phyloP scores from a whole-genome alignment of 1,140 invertebrate species.

The Drosophila persimilis region DNA sequence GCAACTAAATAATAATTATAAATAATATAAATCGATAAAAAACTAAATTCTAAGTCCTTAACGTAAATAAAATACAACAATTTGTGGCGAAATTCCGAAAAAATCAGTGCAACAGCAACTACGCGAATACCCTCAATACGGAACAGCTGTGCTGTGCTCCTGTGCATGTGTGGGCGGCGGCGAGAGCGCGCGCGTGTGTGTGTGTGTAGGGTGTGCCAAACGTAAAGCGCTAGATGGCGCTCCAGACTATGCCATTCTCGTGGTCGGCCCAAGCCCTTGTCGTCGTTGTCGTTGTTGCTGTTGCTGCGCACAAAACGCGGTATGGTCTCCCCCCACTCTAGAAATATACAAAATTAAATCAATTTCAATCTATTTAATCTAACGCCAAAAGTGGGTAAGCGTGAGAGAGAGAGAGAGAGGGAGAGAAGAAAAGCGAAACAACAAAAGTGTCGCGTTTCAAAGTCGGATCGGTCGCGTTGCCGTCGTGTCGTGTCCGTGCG shows the following conservation, averaged over 20 bases:
- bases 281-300: conserved; percentile 24
- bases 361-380: conserved; percentile 64
- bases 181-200: conserved; percentile 9
- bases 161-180: too few species aligned
- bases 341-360: conserved; percentile 35
- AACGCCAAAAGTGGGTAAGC: conserved; percentile 19
- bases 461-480: conserved; percentile 20
- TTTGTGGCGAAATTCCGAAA: too few species aligned
- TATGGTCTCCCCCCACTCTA: conserved; percentile 26
- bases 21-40: too few species aligned
- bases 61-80: too few species aligned
- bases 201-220: conserved; percentile 39
- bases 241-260: conserved; percentile 49
- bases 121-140: too few species aligned
- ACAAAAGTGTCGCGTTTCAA: conserved; percentile 33
- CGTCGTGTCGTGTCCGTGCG: conserved; percentile 22
- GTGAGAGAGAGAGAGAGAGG: conserved; percentile 3
- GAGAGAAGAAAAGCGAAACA: conserved; percentile 4
- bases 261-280: conserved; percentile 2
- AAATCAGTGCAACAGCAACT: too few species aligned
- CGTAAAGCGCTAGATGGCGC: conserved; percentile 63
- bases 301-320: conserved; percentile 49
- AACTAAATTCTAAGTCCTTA: too few species aligned
- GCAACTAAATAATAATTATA: background rate
- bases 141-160: conserved; percentile 46